Evolutionary conservation across 2,888 invertebrate species (phyloP).

Genomic region (Andrena bucephala): DNA sequence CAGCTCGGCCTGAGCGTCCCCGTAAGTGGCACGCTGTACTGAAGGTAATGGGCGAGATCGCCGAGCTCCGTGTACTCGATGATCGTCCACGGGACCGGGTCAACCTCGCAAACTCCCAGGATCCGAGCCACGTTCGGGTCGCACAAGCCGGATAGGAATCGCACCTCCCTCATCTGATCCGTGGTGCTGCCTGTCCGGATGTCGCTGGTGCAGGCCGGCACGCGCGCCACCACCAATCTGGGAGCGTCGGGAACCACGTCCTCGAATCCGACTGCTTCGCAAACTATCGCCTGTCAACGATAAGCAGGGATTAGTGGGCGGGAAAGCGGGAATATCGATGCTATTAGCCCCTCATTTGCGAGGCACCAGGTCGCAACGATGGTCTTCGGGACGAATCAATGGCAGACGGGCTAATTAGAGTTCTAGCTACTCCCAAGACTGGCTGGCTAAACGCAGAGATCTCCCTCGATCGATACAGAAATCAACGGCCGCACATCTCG

Average conservation of each 20-base stretch:
- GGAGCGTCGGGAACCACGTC: conserved; percentile 85
- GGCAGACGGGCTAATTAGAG: too few relatives aligned
- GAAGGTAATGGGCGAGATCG: conserved; percentile 90
- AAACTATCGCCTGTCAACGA: conserved; percentile 86
- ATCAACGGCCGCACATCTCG: conserved; percentile 13
- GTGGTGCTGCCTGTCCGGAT: conserved; percentile 82
- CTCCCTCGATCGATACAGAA: conserved; percentile 37
- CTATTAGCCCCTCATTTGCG: neutral
- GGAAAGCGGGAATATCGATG: neutral
- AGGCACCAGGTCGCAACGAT: too few relatives aligned
- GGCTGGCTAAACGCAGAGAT: conserved; percentile 23
- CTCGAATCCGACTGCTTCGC: conserved; percentile 86
- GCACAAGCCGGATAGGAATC: conserved; percentile 89
- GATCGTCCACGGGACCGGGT: conserved; percentile 88
- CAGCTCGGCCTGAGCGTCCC: conserved; percentile 81
- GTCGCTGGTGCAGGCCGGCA: conserved; percentile 83
- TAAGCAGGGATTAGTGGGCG: neutral
- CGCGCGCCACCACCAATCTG: conserved; percentile 87
- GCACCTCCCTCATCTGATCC: conserved; percentile 88
- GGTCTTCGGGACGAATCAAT: too few relatives aligned
- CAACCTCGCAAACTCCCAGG: conserved; percentile 87
- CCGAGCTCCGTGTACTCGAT: conserved; percentile 92
- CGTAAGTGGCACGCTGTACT: conserved; percentile 84
- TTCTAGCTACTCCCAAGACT: conserved; percentile 14
- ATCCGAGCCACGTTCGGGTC: conserved; percentile 90